These are phyloP conservation scores for Xenotilapia leptura DNA, from an alignment of 2,113 vertebrate species.

Conservation along the genomic window DNA sequence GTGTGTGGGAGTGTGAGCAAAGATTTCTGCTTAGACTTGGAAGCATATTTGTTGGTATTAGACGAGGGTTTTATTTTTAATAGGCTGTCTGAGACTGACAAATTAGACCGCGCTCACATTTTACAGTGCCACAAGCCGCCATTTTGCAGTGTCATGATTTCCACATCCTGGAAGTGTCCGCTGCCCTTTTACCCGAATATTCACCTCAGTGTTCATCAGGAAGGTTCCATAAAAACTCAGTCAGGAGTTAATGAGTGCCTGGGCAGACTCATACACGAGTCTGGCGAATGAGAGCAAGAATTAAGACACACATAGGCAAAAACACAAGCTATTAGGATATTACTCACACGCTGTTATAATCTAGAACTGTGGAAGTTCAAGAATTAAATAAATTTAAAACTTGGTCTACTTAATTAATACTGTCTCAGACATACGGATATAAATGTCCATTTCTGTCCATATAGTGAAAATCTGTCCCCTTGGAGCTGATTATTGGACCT, in stretches of 20 bases:
- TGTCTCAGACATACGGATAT: neutral
- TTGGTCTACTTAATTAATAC: no score
- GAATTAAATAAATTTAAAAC: neutral
- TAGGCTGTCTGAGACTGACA: neutral
- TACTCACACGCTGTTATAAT: neutral
- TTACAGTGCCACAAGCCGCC: neutral
- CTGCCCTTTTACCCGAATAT: neutral
- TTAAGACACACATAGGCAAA: neutral
- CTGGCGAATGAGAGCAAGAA: neutral
- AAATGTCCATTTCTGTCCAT: neutral
- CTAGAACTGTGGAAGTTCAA: neutral
- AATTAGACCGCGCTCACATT: neutral
- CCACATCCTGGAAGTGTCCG: neutral
- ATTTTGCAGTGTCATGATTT: conserved; percentile 14
- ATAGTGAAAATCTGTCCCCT: neutral
- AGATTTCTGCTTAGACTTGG: neutral
- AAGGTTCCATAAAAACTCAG: neutral
- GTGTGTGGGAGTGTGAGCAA: neutral
- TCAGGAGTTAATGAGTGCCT: neutral
- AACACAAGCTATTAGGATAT: neutral
- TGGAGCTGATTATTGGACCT: neutral
- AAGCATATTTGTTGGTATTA: neutral
- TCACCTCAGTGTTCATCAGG: neutral
- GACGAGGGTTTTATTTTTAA: neutral
- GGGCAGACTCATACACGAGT: neutral